phyloP scores from a whole-genome alignment of 2,113 vertebrate species.

The Syngnathus typhle region DNA sequence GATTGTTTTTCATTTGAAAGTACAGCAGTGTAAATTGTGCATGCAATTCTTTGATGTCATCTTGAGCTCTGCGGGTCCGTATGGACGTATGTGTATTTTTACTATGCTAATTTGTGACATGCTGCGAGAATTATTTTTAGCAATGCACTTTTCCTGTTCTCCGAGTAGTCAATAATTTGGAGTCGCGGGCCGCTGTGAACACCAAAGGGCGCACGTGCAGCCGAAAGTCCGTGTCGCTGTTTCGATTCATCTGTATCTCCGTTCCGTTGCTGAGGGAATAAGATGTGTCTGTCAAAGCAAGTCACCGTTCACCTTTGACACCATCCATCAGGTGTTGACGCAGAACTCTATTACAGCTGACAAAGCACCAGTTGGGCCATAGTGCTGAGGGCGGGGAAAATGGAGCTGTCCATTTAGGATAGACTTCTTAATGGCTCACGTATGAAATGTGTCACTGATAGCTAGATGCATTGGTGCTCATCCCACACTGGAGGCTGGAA shows the following conservation, averaged over 20 bases:
- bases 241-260: not conserved
- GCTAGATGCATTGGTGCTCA: constrained; percentile 4
- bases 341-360: constrained; percentile 29
- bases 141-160: not conserved
- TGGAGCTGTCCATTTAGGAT: constrained; percentile 26
- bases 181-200: not conserved
- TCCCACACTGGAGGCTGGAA: not conserved
- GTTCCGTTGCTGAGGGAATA: constrained; percentile 1
- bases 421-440: constrained; percentile 15
- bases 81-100: not conserved
- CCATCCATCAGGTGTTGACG: constrained; percentile 25
- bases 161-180: constrained; percentile 22
- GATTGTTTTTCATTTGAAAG: not conserved
- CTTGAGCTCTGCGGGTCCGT: not conserved
- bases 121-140: not conserved
- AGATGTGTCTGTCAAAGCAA: not conserved
- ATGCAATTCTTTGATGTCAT: not conserved
- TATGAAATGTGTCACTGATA: not conserved
- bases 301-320: constrained; percentile 6
- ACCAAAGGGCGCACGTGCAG: not conserved
- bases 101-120: not conserved
- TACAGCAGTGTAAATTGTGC: not conserved
- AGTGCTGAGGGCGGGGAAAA: constrained; percentile 14
- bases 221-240: constrained; percentile 1
- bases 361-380: constrained; percentile 21